Conservation (phyloP, 2,113 vertebrate species). For the Chlorodrepanis virens region DNA sequence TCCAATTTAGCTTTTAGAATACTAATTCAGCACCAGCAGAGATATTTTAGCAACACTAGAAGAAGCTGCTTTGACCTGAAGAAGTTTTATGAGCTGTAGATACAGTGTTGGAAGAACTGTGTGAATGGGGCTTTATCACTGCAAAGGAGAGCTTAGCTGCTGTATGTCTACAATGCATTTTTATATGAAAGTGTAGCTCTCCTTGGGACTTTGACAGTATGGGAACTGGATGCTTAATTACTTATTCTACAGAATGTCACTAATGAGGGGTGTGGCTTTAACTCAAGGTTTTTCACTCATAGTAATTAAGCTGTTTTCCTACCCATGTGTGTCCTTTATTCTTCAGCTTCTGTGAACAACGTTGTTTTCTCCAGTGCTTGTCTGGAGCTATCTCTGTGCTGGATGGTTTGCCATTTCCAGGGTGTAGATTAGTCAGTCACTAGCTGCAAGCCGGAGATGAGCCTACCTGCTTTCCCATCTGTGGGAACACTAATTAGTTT, state of each 20-base stretch:
- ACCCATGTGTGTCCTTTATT: background rate
- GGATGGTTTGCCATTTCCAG: background rate
- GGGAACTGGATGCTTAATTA: background rate
- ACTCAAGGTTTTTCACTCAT: background rate
- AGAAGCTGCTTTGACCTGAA: background rate
- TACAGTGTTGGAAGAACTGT: background rate
- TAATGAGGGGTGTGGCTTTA: background rate
- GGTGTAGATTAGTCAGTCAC: background rate
- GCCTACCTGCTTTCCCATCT: background rate
- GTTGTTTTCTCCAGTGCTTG: background rate
- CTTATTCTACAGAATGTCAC: background rate
- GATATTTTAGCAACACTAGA: background rate
- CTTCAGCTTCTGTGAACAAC: background rate
- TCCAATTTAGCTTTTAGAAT: background rate
- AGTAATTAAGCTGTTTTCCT: background rate
- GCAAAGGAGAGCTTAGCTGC: background rate
- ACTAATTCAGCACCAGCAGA: background rate
- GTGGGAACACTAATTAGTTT: background rate
- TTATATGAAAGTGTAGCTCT: background rate
- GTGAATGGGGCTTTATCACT: background rate
- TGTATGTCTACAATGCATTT: fast-evolving
- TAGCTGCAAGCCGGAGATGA: background rate
- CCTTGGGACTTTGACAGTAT: background rate
- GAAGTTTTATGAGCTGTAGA: background rate
- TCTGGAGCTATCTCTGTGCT: background rate